These are phyloP conservation scores for Cebidichthys violaceus DNA, from an alignment of 2,113 vertebrate genomes.

Conservation along the genomic window DNA sequence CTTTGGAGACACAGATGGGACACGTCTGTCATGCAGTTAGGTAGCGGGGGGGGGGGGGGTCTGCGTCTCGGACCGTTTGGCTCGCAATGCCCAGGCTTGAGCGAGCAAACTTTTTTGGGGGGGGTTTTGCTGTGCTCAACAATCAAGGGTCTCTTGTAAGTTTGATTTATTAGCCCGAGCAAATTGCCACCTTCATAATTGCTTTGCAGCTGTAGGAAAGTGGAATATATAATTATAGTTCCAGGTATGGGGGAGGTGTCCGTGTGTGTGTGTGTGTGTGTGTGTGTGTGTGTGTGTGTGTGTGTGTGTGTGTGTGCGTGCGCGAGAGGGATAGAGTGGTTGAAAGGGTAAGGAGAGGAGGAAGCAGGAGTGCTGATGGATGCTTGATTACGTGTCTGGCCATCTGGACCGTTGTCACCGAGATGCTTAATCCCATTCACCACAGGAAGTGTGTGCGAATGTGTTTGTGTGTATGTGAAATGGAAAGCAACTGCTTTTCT, in stretches of 20 bases:
- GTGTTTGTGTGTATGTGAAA: slow-evolving; percentile 24
- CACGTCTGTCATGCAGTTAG: slow-evolving; percentile 74
- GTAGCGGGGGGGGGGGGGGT: slow-evolving; percentile 67
- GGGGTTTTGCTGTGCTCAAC: slow-evolving; percentile 41
- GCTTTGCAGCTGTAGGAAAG: slow-evolving; percentile 52
- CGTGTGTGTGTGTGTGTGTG: neutral
- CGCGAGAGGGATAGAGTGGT: slow-evolving; percentile 59
- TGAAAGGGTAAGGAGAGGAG: slow-evolving; percentile 69
- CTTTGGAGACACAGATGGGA: slow-evolving; percentile 74
- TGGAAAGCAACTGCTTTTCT: slow-evolving; percentile 47
- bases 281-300: slow-evolving; percentile 38
- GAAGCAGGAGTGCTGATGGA: slow-evolving; percentile 74
- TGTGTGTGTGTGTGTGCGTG: slow-evolving; percentile 40
- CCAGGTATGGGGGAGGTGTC: slow-evolving; percentile 73
- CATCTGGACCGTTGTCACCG: slow-evolving; percentile 81
- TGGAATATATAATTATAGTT: slow-evolving; percentile 65
- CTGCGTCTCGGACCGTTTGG: slow-evolving; percentile 55
- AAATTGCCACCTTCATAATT: slow-evolving; percentile 61
- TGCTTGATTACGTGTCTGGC: slow-evolving; percentile 78
- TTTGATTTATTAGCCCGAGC: slow-evolving; percentile 61
- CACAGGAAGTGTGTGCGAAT: slow-evolving; percentile 50
- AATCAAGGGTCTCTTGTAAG: slow-evolving; percentile 36
- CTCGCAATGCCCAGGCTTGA: slow-evolving; percentile 16
- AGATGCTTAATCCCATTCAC: slow-evolving; percentile 77
- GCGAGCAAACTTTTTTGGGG: slow-evolving; percentile 39